Evolutionary conservation across 2,888 invertebrate genomes (phyloP), one percentile per base, ranked within the genome.

Genomic region (Trissolcus japonicus): DNA sequence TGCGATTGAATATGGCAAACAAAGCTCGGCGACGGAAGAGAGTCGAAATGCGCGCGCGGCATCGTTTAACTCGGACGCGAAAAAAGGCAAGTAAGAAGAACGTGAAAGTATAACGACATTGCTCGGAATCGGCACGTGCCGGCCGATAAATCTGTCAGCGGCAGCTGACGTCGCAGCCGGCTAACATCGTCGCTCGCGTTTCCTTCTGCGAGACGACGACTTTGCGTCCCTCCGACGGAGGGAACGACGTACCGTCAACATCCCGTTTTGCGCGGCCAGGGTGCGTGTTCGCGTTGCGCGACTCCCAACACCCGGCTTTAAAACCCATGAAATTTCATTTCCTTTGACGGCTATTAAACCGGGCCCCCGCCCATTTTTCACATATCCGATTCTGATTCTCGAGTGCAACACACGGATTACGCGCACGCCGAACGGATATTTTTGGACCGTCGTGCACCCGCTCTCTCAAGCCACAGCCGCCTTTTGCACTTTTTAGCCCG

Each of bases 141-240:
- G 85, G 85, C 86, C 89, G 88, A 88, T 89, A 89, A 89, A 89
- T 89, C 89, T 88, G 88, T 88, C 87, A 86, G 86, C 88, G 85
- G 87, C 89, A 88, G 88, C 88, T 88, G 88, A 87, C 85, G 82
- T 79, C 80, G 81, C 82, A 82, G 86, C 85, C 84, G 85, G 85
- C 86, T 82, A 84, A 82, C 74, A 78, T 67, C 71, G 68, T 55
- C 74, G 59, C 11, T 35, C 65, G 61, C 79, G 76, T 78, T 79
- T 76, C 73, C 74, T 79, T 75, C 67, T 57, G 74, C 69, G 73
- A 59, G 43, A 35, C 46, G 46, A 51, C 14, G 11, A 46, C 16
- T 17, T 16, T 19, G 17, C 11, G 13, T 51, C 9, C 51, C 43
- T 17, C 17, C 17, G 35, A 35, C 62, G 54, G 83, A 83, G 84